phyloP scores from a whole-genome alignment of 2,797 vertebrate species.

The Eutrigla gurnardus region DNA sequence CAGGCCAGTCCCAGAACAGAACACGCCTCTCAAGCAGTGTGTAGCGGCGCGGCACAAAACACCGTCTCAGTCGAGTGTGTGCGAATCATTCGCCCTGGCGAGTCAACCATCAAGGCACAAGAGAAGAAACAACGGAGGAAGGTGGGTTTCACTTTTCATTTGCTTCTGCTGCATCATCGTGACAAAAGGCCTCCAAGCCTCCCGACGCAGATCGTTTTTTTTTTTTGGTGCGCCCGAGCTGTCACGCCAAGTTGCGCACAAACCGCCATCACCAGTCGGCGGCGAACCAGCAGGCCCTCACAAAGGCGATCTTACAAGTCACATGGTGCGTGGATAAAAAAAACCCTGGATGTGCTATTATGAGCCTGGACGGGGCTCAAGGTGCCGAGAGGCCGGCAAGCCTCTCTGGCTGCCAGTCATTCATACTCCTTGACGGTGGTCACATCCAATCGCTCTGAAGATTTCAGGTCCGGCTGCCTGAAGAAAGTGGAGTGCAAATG shows the following conservation, averaged over 20 bases:
- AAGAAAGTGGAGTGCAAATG: neutral
- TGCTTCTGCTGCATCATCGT: conserved; percentile 44
- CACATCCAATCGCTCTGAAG: neutral
- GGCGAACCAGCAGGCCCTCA: conserved; percentile 20
- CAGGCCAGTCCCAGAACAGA: conserved; percentile 32
- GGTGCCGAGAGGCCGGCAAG: conserved; percentile 4
- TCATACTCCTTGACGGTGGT: neutral
- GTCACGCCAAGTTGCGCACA: conserved; percentile 11
- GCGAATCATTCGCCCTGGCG: neutral
- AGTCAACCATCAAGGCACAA: conserved; percentile 20
- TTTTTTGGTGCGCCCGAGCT: neutral
- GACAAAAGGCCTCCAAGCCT: conserved; percentile 33
- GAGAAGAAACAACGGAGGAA: neutral
- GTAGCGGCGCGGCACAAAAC: conserved; percentile 34
- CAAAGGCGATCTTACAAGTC: neutral
- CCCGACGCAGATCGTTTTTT: conserved; percentile 9
- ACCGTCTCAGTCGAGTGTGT: conserved; percentile 15
- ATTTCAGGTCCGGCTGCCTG: neutral
- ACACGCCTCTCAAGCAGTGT: conserved; percentile 41
- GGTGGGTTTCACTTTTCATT: conserved; percentile 32
- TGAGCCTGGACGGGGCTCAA: conserved; percentile 12
- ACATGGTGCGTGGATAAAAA: conserved; percentile 34
- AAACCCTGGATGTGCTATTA: conserved; percentile 8
- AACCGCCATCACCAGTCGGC: conserved; percentile 7
- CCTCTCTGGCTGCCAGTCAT: conserved; percentile 6